These are phyloP conservation scores for Poecilus cupreus DNA, from an alignment of 2,888 invertebrate genomes.

Conservation along the genomic window DNA sequence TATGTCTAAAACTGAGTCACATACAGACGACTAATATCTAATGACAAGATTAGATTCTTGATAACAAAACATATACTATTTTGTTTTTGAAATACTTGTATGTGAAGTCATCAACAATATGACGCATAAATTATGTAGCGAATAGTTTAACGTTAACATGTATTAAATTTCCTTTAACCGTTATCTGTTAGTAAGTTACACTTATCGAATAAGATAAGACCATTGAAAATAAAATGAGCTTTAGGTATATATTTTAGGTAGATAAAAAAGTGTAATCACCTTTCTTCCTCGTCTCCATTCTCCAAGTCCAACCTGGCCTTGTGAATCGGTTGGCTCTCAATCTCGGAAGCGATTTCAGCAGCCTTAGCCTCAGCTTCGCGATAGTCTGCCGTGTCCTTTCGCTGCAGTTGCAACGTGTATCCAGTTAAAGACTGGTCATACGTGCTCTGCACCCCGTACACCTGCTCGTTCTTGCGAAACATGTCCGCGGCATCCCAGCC, in stretches of 20 bases:
- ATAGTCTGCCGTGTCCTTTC: constrained; percentile 90
- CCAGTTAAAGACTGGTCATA: constrained; percentile 94
- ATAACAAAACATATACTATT: too few species aligned
- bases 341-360: constrained; percentile 92
- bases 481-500: constrained; percentile 98
- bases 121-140: too few species aligned
- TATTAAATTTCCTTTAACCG: too few species aligned
- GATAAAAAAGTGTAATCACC: too few species aligned
- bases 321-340: constrained; percentile 89
- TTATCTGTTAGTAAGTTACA: too few species aligned
- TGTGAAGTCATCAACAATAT: too few species aligned
- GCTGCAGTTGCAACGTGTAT: constrained; percentile 92
- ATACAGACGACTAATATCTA: too few species aligned
- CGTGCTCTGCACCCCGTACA: constrained; percentile 94
- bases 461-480: constrained; percentile 94
- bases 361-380: constrained; percentile 89
- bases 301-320: constrained; percentile 89
- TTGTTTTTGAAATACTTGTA: too few species aligned
- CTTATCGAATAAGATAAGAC: not conserved
- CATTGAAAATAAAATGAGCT: not conserved
- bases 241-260: too few species aligned
- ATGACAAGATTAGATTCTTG: too few species aligned
- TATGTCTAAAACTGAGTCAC: too few species aligned
- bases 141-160: too few species aligned
- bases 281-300: constrained; percentile 94